Conservation (phyloP, 1,140 invertebrate species). For the Drosophila mayri region DNA sequence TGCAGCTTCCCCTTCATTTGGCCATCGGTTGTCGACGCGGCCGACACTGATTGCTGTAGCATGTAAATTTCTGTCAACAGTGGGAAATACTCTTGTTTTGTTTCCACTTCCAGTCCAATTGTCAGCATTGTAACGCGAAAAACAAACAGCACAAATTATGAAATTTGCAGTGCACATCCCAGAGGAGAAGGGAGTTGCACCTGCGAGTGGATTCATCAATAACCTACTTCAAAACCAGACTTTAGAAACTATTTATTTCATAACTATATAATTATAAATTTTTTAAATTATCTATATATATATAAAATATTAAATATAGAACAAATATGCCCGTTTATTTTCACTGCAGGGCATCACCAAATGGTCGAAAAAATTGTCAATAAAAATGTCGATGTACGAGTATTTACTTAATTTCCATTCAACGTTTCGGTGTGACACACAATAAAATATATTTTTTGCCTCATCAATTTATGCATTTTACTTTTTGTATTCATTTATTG, state of each 20-base stretch:
- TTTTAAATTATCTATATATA: no score
- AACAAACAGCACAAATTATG: slow-evolving; percentile 64
- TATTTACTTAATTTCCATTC: slow-evolving; percentile 73
- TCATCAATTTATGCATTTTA: slow-evolving; percentile 42
- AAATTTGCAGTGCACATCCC: slow-evolving; percentile 37
- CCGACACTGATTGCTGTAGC: slow-evolving; percentile 39
- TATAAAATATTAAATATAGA: background rate
- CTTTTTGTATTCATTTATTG: slow-evolving; percentile 42
- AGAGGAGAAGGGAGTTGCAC: slow-evolving; percentile 7
- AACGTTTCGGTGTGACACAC: slow-evolving; percentile 53
- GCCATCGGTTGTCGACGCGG: slow-evolving; percentile 23
- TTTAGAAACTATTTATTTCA: background rate
- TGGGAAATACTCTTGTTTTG: slow-evolving; percentile 33
- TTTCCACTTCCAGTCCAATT: slow-evolving; percentile 47
- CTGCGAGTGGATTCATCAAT: background rate
- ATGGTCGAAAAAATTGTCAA: slow-evolving; percentile 45
- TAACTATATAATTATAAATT: background rate
- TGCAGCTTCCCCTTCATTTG: background rate
- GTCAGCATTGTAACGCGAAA: slow-evolving; percentile 42
- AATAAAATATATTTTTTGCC: slow-evolving; percentile 48
- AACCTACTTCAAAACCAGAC: background rate
- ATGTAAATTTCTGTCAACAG: slow-evolving; percentile 63
- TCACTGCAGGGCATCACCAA: slow-evolving; percentile 13
- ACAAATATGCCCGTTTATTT: slow-evolving; percentile 1
- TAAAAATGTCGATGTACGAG: slow-evolving; percentile 53